Base-by-base conservation (phyloP, 2,113 vertebrate species). In the Microtus pennsylvanicus region DNA sequence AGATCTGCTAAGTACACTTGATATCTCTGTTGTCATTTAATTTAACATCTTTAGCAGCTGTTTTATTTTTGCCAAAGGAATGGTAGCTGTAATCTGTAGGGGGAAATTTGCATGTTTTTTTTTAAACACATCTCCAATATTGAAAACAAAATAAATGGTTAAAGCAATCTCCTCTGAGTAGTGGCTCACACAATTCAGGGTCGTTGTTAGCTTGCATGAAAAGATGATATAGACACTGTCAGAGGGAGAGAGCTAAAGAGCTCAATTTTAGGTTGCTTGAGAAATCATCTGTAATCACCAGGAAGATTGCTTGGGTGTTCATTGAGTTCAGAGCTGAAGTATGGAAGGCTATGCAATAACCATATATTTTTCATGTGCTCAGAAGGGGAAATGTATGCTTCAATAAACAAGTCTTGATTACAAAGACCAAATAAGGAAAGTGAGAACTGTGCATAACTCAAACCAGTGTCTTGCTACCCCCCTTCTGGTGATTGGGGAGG, bases 161-260 rank as follows among this genome's bases (percentile, higher is more conserved):
- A 96, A 96, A 90, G 58, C 80, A 50, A 61, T 89, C 58, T 88
- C 24, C 52, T 88, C 26, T 38, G 30, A 21, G 1, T 2, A 0
- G 30, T 33, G 77, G 87, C 94, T 80, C 90, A 50, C 45, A 75
- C 70, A 74, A 95, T 89, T 96, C 87, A 91, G 91, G 72, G 38
- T 61, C 87, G 11, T 7, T 92, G 92, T 97, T 97, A 91, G 89
- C 87, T 87, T 92, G 82, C 95, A 58, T 93, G 65, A 89, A 94
- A 91, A 90, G 87, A 95, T 96, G 89, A 89, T 91, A 70, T 1
- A 2, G 93, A 90, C 42, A 72, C 30, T 67, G 93, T 82, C 90
- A 96, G 88, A 96, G 91, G 94, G 96, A 96, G 78, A 97, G 92
- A 97, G 92, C 88, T 97, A 97, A 92, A 95, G 87, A 94, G 95